These are phyloP conservation scores for Drosophila setifemur DNA, from an alignment of 1,140 invertebrate genomes.

Conservation along the genomic window DNA sequence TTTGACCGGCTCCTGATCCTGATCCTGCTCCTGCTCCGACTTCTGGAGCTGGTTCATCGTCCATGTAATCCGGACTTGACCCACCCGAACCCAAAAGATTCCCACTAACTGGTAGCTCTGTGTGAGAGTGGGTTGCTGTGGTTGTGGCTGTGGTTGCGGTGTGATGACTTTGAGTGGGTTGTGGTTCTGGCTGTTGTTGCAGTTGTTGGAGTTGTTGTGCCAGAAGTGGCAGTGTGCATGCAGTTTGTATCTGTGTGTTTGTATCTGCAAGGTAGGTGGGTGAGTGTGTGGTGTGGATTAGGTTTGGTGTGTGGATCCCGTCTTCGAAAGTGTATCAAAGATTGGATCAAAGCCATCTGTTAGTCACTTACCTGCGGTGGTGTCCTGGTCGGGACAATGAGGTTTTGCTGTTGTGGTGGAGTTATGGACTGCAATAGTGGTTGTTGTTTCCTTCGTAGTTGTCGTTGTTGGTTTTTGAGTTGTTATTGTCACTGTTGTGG, in stretches of 20 bases:
- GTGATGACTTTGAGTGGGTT: background rate
- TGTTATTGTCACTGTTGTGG: background rate
- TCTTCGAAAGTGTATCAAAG: background rate
- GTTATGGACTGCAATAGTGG: background rate
- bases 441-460: background rate
- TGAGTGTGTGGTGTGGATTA: slow-evolving; percentile 14
- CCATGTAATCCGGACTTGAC: slow-evolving; percentile 41
- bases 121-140: slow-evolving; percentile 11
- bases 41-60: slow-evolving; percentile 30
- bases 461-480: background rate
- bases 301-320: slow-evolving; percentile 1
- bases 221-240: slow-evolving; percentile 29
- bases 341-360: too few relatives aligned
- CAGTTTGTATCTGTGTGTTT: slow-evolving; percentile 31
- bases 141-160: slow-evolving; percentile 3
- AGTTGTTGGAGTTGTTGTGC: slow-evolving; percentile 26
- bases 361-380: slow-evolving; percentile 44
- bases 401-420: slow-evolving; percentile 7
- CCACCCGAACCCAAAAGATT: background rate
- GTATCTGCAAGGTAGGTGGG: slow-evolving; percentile 47
- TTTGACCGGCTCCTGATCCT: background rate
- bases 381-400: slow-evolving; percentile 6
- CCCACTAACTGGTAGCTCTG: background rate
- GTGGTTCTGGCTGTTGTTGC: slow-evolving; percentile 7
- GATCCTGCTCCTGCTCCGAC: background rate